These are phyloP conservation scores for Stramonita haemastoma DNA, from an alignment of 2,888 invertebrate species.

Conservation along the genomic window DNA sequence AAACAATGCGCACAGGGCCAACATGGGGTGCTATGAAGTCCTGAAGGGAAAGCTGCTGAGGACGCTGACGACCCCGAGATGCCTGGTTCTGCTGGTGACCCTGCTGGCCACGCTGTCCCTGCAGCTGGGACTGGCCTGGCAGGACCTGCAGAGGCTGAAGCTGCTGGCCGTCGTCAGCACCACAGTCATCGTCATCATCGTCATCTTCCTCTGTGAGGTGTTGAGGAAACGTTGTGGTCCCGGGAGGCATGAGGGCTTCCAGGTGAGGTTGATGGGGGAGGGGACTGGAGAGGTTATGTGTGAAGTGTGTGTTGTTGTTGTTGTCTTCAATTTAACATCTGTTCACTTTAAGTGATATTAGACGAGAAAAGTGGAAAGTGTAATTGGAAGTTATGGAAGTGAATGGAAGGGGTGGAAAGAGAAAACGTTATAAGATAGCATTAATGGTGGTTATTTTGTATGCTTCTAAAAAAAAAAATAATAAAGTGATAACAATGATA, in stretches of 20 bases:
- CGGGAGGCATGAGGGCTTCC: slow-evolving; percentile 45
- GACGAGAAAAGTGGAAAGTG: too few relatives aligned
- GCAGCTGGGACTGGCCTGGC: slow-evolving; percentile 44
- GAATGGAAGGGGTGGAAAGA: too few relatives aligned
- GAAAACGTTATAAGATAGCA: too few relatives aligned
- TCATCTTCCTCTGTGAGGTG: slow-evolving; percentile 46
- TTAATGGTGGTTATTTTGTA: too few relatives aligned
- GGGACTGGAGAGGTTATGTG: not conserved
- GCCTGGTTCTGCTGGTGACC: slow-evolving; percentile 41
- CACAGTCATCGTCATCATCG: slow-evolving; percentile 37
- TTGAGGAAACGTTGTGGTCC: slow-evolving; percentile 49
- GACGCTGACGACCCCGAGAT: not conserved
- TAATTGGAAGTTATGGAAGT: too few relatives aligned
- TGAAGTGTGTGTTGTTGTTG: not conserved
- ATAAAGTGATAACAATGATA: too few relatives aligned
- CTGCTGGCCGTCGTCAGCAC: slow-evolving; percentile 26
- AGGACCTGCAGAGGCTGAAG: slow-evolving; percentile 14
- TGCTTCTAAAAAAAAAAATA: too few relatives aligned
- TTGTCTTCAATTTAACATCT: too few relatives aligned
- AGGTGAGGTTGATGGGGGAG: slow-evolving; percentile 42
- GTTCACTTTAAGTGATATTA: too few relatives aligned
- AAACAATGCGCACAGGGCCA: not conserved
- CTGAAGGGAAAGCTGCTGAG: not conserved
- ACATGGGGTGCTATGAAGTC: not conserved
- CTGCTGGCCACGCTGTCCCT: slow-evolving; percentile 36